These are phyloP conservation scores for Beaufortia kweichowensis DNA, from an alignment of 2,113 vertebrate genomes.

Conservation along the genomic window DNA sequence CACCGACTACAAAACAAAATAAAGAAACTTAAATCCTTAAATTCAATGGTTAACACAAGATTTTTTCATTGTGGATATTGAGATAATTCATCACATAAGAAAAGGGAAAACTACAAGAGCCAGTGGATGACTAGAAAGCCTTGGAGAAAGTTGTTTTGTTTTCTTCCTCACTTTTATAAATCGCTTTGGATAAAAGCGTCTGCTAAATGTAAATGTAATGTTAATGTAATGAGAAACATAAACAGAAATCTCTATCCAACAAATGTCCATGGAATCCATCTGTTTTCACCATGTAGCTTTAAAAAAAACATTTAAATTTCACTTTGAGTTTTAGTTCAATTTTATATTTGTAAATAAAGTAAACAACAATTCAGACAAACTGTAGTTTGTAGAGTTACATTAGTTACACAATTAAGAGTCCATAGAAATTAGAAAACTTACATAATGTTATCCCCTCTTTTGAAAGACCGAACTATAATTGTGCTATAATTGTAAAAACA, in stretches of 20 bases:
- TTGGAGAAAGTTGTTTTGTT: too few relatives aligned
- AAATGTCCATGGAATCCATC: not conserved
- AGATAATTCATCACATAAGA: not conserved
- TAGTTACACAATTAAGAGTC: not conserved
- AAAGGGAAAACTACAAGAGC: not conserved
- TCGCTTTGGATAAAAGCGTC: too few relatives aligned
- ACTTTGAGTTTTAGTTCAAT: too few relatives aligned
- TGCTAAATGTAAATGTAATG: too few relatives aligned
- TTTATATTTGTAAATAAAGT: not conserved
- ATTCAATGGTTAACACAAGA: not conserved
- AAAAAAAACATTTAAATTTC: too few relatives aligned
- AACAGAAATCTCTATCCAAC: not conserved
- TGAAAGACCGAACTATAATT: not conserved
- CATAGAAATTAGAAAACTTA: not conserved
- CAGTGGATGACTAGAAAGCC: constrained; percentile 17
- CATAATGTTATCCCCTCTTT: not conserved
- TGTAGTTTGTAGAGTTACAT: too few relatives aligned
- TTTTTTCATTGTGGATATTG: not conserved
- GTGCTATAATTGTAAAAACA: too few relatives aligned
- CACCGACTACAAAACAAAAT: not conserved
- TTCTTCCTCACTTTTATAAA: too few relatives aligned
- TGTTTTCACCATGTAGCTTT: not conserved
- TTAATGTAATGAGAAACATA: too few relatives aligned
- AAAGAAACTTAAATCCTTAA: not conserved
- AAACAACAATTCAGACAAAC: not conserved